Conservation (phyloP, 2,888 invertebrate genomes). For the Ornithoptera priamus region DNA sequence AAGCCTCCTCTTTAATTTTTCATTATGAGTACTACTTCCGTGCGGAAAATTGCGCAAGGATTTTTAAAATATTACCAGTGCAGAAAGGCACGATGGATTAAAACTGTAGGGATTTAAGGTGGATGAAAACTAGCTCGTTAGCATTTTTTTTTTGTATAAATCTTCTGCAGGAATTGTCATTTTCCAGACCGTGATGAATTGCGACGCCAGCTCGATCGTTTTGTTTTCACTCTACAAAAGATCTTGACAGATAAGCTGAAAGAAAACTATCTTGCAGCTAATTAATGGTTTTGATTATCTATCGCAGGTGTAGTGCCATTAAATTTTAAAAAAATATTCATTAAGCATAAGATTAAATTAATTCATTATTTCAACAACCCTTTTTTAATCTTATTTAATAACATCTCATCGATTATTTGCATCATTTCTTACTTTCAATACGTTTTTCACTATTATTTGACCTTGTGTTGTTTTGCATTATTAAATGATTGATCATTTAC, state of each 20-base stretch:
- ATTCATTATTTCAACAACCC: too few species aligned
- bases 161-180: slow-evolving; percentile 72
- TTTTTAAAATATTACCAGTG: slow-evolving; percentile 68
- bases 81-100: slow-evolving; percentile 59
- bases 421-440: too few species aligned
- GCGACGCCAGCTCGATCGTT: slow-evolving; percentile 42
- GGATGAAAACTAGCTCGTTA: slow-evolving; percentile 67
- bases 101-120: slow-evolving; percentile 52
- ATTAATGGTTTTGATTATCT: slow-evolving; percentile 6
- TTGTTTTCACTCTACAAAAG: slow-evolving; percentile 25
- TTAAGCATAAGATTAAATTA: too few species aligned
- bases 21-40: slow-evolving; percentile 64
- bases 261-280: slow-evolving; percentile 18
- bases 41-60: slow-evolving; percentile 74
- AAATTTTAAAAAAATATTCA: background rate
- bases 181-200: slow-evolving; percentile 78
- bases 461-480: too few species aligned
- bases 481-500: too few species aligned
- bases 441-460: too few species aligned
- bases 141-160: slow-evolving; percentile 67
- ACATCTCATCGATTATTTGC: too few species aligned
- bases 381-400: too few species aligned
- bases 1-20: slow-evolving; percentile 54
- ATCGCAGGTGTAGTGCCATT: background rate
- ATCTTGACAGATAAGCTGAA: slow-evolving; percentile 11